These are phyloP conservation scores for Apomyelois bistriatella DNA, from an alignment of 2,888 invertebrate species.

Conservation along the genomic window DNA sequence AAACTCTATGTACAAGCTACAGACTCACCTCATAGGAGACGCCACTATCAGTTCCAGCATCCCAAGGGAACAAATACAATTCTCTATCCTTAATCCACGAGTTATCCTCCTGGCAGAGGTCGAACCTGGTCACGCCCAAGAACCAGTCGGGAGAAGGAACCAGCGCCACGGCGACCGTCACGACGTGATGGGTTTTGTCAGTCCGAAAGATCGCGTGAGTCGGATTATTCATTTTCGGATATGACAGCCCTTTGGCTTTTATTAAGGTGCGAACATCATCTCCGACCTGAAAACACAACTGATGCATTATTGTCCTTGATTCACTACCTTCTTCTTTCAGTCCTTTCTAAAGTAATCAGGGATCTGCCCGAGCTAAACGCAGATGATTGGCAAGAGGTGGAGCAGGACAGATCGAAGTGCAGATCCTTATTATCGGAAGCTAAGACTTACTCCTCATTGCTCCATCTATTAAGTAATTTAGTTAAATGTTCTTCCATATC, in stretches of 20 bases:
- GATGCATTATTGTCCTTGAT: too few species aligned
- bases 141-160: conserved; percentile 95
- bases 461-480: too few species aligned
- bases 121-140: conserved; percentile 92
- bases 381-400: too few species aligned
- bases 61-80: conserved; percentile 95
- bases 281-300: conserved; percentile 44
- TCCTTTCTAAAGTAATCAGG: too few species aligned
- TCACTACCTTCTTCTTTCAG: too few species aligned
- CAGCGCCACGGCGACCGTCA: conserved; percentile 54
- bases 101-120: conserved; percentile 93
- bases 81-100: conserved; percentile 91
- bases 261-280: conserved; percentile 63
- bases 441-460: too few species aligned
- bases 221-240: conserved; percentile 57
- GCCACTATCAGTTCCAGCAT: conserved; percentile 97
- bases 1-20: too few species aligned
- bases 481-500: too few species aligned
- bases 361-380: too few species aligned
- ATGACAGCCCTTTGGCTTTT: conserved; percentile 68
- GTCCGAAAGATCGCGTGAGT: conserved; percentile 61
- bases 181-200: conserved; percentile 55
- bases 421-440: too few species aligned
- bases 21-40: conserved; percentile 89
- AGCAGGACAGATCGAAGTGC: too few species aligned